phyloP scores from a whole-genome alignment of 2,797 vertebrate genomes.

The Hafferia zeledoni region DNA sequence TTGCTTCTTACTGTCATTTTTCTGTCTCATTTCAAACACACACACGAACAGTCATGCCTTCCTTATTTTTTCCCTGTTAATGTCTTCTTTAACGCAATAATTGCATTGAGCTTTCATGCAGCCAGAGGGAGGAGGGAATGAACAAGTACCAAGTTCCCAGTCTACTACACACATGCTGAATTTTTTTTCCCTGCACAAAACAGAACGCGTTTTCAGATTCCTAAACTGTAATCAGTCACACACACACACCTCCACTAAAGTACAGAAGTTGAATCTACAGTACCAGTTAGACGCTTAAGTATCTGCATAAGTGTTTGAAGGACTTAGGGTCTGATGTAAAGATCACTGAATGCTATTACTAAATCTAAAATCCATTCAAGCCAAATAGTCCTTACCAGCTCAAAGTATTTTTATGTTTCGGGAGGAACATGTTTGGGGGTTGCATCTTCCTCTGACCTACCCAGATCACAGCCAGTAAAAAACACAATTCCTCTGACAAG shows the following conservation, averaged over 20 bases:
- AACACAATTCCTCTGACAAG: neutral
- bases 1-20: neutral
- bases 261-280: accelerated
- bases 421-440: neutral
- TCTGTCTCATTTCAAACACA: neutral
- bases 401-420: neutral
- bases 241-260: neutral
- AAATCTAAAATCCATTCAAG: neutral
- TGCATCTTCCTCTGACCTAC: neutral
- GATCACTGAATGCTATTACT: neutral
- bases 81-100: neutral
- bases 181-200: neutral
- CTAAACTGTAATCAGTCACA: neutral
- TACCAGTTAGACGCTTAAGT: neutral
- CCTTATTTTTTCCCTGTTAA: neutral
- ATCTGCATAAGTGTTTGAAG: neutral
- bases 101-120: accelerated
- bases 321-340: neutral
- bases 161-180: neutral
- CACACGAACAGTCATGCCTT: neutral
- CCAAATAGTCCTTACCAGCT: neutral
- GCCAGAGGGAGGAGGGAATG: neutral
- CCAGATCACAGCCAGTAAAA: neutral
- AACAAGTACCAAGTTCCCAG: neutral
- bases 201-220: neutral